phyloP scores from a whole-genome alignment of 2,113 vertebrate species.

The Saguinus imperator region DNA sequence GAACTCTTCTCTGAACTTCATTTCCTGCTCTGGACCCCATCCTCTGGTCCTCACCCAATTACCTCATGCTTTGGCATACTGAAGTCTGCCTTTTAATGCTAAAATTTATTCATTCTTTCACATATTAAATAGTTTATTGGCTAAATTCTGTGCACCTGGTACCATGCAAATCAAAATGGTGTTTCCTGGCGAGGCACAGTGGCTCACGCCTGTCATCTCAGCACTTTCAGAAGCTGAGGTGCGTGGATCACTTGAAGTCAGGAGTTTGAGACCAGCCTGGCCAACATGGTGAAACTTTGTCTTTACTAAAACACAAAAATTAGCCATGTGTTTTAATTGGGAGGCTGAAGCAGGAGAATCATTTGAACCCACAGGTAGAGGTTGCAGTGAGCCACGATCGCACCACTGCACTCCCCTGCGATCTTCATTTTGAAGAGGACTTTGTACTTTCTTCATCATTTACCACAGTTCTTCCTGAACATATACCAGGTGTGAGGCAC shows the following conservation, averaged over 20 bases:
- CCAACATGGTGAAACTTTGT: too few species aligned
- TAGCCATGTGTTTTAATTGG: too few species aligned
- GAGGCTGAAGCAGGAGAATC: too few species aligned
- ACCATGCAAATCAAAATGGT: background rate
- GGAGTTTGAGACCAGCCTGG: too few species aligned
- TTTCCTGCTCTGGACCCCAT: background rate
- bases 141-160: background rate
- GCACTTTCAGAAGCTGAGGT: too few species aligned
- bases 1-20: background rate
- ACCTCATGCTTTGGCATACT: background rate
- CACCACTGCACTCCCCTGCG: background rate
- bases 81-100: background rate
- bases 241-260: too few species aligned
- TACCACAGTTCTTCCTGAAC: background rate
- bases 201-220: too few species aligned
- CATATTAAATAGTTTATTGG: background rate
- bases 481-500: background rate
- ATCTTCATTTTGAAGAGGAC: background rate
- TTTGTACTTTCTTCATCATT: background rate
- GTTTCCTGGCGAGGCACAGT: background rate
- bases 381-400: too few species aligned
- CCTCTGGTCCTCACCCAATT: background rate
- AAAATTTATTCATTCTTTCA: background rate
- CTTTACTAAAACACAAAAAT: too few species aligned
- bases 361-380: too few species aligned